These are phyloP conservation scores for Lateolabrax maculatus DNA, from an alignment of 2,797 vertebrate genomes.

Conservation along the genomic window DNA sequence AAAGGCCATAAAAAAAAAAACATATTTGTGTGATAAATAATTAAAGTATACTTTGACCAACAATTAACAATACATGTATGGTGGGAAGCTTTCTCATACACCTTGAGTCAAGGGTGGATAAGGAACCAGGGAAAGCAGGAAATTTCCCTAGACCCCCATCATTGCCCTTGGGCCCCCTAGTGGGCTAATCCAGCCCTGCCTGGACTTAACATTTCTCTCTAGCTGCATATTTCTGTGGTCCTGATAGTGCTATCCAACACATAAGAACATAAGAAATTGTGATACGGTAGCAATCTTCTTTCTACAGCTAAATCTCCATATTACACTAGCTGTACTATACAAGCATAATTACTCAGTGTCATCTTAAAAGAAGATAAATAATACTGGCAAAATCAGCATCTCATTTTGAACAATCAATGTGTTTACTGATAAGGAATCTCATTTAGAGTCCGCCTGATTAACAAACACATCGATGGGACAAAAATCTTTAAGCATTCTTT, in stretches of 20 bases:
- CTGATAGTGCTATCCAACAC: not conserved
- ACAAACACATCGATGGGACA: conserved; percentile 37
- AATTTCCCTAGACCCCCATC: too few species aligned
- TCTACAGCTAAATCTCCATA: conserved; percentile 32
- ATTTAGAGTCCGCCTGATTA: conserved; percentile 61
- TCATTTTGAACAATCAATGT: conserved; percentile 70
- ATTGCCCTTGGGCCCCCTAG: not conserved
- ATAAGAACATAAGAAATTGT: conserved; percentile 5
- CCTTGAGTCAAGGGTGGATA: not conserved
- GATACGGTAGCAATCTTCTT: conserved; percentile 9
- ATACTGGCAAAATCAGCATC: conserved; percentile 51
- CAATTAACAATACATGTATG: not conserved
- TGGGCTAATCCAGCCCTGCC: not conserved
- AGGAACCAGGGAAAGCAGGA: not conserved
- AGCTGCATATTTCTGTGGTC: not conserved
- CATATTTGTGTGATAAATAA: not conserved
- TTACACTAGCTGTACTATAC: not conserved
- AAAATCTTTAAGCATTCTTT: conserved; percentile 57
- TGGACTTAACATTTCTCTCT: not conserved
- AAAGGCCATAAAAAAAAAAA: not conserved
- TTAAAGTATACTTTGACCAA: too few species aligned
- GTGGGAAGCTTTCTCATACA: not conserved
- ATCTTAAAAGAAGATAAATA: conserved; percentile 59
- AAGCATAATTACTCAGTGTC: conserved; percentile 44
- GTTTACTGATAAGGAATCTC: conserved; percentile 65